Evolutionary conservation across 2,113 vertebrate genomes (phyloP), one percentile per base, ranked within the genome.

Genomic region (Onychostruthus taczanowskii): DNA sequence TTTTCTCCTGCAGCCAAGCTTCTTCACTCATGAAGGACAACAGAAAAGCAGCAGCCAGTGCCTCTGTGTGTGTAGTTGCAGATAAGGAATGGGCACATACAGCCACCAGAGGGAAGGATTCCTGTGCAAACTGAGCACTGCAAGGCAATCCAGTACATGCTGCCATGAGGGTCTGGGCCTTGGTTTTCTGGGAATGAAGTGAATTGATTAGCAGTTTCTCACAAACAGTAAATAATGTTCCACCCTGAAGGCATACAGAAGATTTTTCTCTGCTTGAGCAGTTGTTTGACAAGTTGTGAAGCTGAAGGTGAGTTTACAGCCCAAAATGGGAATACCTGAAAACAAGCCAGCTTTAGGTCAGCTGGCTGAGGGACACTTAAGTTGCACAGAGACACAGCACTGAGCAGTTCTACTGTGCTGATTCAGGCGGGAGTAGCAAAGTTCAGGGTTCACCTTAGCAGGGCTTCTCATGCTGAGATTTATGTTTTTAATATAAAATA

Each of bases 111-210:
- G 26, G 50, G 27, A 39, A 63, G 16, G 15, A 50, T 35, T n/a
- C 33, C 26, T 59, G 16, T 39, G 14, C 30, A 64, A 68, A 55
- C 43, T 1, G 3, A 56, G 13, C 21, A 19, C 30, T 68, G 73
- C 39, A 41, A 21, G 37, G 63, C 30, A 7, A 79, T 12, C 2
- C 1, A 10, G 13, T 11, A 5, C 4, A 11, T 11, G 3, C 5
- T 72, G 39, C 18, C 23, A 7, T 6, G 7, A 16, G 26, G 5
- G 3, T 4, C 26, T 62, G 52, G 39, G 19, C 4, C 10, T 58
- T 26, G 41, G 23, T 46, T 63, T 35, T 13, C 73, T 49, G 46
- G n/a, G 33, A 78, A 68, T 47, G 4, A 70, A 81, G 43, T 46
- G 5, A 84, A 75, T 55, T 58, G 69, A 79, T 68, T 72, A 87